Base-by-base conservation (phyloP, 2,113 vertebrate species). In the Dissostichus mawsoni region DNA sequence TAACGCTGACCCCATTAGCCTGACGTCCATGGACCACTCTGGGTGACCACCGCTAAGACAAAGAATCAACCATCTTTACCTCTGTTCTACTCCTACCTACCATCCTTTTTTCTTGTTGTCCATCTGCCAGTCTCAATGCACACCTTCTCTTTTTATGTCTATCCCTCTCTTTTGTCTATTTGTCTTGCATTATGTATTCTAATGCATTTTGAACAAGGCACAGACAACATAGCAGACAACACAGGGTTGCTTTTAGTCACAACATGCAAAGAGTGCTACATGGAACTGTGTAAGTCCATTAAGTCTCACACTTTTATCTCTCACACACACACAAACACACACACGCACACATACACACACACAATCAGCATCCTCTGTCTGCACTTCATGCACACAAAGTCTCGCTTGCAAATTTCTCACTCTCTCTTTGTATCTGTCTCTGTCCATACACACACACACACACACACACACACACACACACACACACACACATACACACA, bases 391-490 rank as follows among this genome's bases (percentile, higher is more conserved):
- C 44, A 50, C 58, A 77, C 57, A 82, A 36, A 83, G 76, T 88
- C 76, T 82, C 55, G 11, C 78, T 84, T 80, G 56, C 75, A 84
- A 80, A 84, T 85, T 71, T 79, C 65, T 90, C 67, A 23, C 80
- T 84, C 77, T 82, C 55, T 70, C 59, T 90, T 87, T 89, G 65
- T 87, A 80, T 84, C 57, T 69, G 56, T 73, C 80, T 75, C 71
- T 74, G 63, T 88, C 83, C 83, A 82, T 61, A 81, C 62, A 87
- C 78, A 74, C 84, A 79, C 62, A 92, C 91, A 94, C 61, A 87
- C 76, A 88, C 59, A 82, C 71, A 80, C 72, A 52, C 68, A 70
- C 78, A 58, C 55, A 85, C 52, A 76, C 47, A 85, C 58, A 80
- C 73, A 82, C 74, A 68, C 72, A 81, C 80, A 71, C 74, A 84